Percentiles rank a stretch among this genome's conserved stretches.
phyloP scores from a whole-genome alignment of 2,888 invertebrate species.

The Zonitis immaculata region DNA sequence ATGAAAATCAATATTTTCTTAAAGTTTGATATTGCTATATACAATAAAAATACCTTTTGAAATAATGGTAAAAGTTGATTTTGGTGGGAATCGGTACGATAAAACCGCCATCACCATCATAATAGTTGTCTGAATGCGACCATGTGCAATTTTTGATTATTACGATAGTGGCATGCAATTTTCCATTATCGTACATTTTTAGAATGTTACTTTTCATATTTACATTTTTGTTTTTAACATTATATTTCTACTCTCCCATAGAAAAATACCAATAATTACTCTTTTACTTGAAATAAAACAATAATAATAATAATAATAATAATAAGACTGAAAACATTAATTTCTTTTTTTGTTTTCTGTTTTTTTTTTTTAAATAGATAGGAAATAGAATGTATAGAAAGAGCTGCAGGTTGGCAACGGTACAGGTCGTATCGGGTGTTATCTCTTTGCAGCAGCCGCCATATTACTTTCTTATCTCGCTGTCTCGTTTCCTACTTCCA shows the following conservation, averaged over 20 bases:
- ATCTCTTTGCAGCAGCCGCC: conserved; percentile 46
- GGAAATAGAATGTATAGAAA: conserved; percentile 11
- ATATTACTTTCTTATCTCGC: conserved; percentile 48
- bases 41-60: background rate
- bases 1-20: background rate
- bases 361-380: background rate
- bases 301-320: no score
- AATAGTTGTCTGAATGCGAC: conserved; percentile 35
- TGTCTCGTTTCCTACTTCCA: conserved; percentile 48
- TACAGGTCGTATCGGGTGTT: conserved; percentile 44
- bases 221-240: conserved; percentile 16
- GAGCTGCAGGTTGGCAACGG: conserved; percentile 18
- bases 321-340: no score
- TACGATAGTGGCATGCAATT: conserved; percentile 35
- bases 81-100: conserved; percentile 12
- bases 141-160: conserved; percentile 46
- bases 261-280: conserved; percentile 7
- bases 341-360: background rate
- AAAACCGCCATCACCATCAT: conserved; percentile 16
- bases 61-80: conserved; percentile 7
- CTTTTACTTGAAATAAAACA: conserved; percentile 1
- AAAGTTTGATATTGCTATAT: background rate
- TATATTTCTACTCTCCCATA: conserved; percentile 19
- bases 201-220: conserved; percentile 8
- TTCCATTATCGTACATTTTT: conserved; percentile 22